Evolutionary conservation across 2,797 vertebrate species (phyloP).

Genomic region (Hydrolagus colliei): DNA sequence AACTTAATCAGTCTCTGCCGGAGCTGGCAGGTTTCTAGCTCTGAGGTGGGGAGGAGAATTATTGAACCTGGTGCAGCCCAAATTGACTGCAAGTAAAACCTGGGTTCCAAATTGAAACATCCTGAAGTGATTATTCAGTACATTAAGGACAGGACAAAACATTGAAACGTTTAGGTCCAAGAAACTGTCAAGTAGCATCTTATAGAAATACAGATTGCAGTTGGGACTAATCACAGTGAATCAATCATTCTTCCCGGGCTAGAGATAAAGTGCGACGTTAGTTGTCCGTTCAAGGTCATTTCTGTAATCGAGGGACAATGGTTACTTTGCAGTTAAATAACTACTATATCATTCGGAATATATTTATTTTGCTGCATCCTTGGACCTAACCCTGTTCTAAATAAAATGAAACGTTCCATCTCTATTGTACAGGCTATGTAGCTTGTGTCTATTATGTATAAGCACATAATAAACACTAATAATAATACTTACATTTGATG

Average conservation of each 20-base stretch:
- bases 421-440: background rate
- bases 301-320: background rate
- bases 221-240: background rate
- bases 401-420: background rate
- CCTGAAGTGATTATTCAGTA: no score
- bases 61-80: no score
- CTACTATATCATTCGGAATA: background rate
- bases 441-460: background rate
- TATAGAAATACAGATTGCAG: background rate
- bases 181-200: background rate
- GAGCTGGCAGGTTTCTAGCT: no score
- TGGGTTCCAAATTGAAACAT: no score
- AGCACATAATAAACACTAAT: background rate
- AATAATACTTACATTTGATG: background rate
- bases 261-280: background rate
- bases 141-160: no score
- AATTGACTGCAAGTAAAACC: no score
- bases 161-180: background rate
- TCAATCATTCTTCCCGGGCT: constrained; percentile 8
- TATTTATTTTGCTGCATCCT: background rate
- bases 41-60: no score
- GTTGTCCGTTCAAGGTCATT: background rate
- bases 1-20: no score
- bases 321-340: background rate
- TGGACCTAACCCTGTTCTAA: background rate